Evolutionary conservation across 1,140 invertebrate genomes (phyloP).

Genomic region (Metaphire vulgaris): DNA sequence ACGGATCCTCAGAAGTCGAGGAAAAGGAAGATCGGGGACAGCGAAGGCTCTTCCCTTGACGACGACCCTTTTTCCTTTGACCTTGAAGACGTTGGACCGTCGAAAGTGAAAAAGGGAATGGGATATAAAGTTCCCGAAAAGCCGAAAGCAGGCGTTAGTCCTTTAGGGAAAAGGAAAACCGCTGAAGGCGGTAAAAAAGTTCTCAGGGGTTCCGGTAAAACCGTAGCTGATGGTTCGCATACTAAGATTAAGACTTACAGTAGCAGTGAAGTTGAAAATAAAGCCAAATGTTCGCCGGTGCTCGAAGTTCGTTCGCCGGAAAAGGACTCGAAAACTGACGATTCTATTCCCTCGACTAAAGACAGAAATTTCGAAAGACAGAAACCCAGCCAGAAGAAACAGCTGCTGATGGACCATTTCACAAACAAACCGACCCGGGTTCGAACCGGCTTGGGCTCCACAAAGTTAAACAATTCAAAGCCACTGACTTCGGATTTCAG

Average conservation of each 20-base stretch:
- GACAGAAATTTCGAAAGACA: no score
- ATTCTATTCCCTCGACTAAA: no score
- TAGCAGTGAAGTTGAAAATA: background rate
- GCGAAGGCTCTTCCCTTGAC: conserved; percentile 26
- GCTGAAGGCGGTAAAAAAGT: background rate
- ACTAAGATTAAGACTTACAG: no score
- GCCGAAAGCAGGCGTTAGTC: background rate
- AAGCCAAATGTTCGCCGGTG: background rate
- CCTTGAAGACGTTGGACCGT: conserved; percentile 32
- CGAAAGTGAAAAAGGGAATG: background rate
- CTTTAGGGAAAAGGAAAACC: background rate
- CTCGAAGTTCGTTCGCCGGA: background rate
- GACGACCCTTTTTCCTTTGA: conserved; percentile 41
- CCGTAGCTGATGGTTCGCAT: no score
- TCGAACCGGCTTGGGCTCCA: no score
- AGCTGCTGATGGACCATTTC: background rate
- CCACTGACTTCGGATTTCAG: no score
- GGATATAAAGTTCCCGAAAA: background rate
- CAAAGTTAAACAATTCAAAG: no score
- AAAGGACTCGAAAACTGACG: no score
- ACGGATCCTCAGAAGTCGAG: conserved; percentile 23
- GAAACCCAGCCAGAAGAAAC: background rate
- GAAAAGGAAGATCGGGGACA: conserved; percentile 31
- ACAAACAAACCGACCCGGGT: background rate
- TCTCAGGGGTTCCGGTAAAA: background rate